Percentiles rank a stretch among this genome's conserved stretches.
Conservation (phyloP, 2,797 vertebrate species). For the Menidia menidia region DNA sequence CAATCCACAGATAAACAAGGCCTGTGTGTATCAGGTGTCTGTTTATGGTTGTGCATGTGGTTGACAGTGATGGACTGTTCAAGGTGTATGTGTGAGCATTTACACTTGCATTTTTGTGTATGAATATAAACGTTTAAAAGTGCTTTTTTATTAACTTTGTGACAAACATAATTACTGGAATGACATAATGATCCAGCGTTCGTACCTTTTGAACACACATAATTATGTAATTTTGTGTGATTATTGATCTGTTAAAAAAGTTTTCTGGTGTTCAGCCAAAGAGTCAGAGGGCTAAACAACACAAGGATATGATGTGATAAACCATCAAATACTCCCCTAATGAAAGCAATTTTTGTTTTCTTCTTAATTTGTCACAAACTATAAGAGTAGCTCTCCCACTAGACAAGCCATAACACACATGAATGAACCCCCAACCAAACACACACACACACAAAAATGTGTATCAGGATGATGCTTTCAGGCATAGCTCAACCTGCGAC, state of each 20-base stretch:
- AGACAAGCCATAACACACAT: background rate
- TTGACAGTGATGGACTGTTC: constrained; percentile 12
- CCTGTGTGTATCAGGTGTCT: constrained; percentile 36
- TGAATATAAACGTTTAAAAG: background rate
- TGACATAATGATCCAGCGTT: background rate
- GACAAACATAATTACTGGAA: too few species aligned
- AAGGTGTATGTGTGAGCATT: constrained; percentile 15
- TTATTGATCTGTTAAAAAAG: constrained; percentile 26
- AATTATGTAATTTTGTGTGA: background rate
- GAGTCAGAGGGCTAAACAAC: constrained; percentile 22
- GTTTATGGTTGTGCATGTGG: constrained; percentile 20
- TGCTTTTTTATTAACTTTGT: constrained; percentile 6
- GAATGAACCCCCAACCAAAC: constrained; percentile 11
- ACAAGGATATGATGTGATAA: constrained; percentile 19
- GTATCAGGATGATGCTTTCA: background rate
- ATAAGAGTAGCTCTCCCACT: background rate
- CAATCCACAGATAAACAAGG: constrained; percentile 46
- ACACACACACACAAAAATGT: constrained; percentile 9
- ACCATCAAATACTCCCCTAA: constrained; percentile 16
- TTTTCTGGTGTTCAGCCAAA: constrained; percentile 20
- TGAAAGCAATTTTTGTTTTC: background rate
- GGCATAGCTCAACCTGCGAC: too few species aligned
- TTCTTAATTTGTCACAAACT: too few species aligned
- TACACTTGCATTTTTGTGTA: constrained; percentile 4
- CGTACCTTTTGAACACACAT: background rate